Base-by-base conservation (phyloP, 2,888 invertebrate species). In the Mesoligia furuncula region DNA sequence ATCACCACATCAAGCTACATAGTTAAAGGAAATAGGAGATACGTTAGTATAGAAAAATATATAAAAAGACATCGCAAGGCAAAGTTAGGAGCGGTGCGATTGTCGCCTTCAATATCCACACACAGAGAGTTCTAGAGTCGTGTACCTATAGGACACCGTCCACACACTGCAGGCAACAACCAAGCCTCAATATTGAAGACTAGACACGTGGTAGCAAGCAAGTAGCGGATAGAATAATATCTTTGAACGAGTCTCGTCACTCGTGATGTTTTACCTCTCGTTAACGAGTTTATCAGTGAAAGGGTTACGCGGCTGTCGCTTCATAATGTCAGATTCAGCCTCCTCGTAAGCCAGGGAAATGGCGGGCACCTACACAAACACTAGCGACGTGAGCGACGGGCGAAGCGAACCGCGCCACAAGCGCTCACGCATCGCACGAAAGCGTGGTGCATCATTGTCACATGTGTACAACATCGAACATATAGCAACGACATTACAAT, bases 261-360 rank as follows among this genome's bases (percentile, higher is more conserved):
- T 94, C 96, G 94, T 91, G 92, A 89, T 94, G 93, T 93, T 94
- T 98, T 98, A 99, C 99, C 99, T 99, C 98, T 98, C 99, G 97
- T 99, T 99, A 97, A 99, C 99, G 97, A 99, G 98, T 98, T 99
- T 99, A 98, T 99, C 99, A 97, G 98, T 98, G 98, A 98, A 98
- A 97, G 99, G 99, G 97, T 99, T 98, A 98, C 99, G 98, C 97
- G 99, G 99, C 97, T 98, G 98, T 97, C 99, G 98, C 98, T 99
- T 99, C 99, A 99, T 99, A 97, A 99, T 99, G 98, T 99, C 99
- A 97, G 98, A 99, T 98, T 99, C 99, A 97, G 99, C 99, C 97
- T 98, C 98, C 98, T 99, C 99, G 98, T 99, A 99, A 97, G 99
- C 99, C 98, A 99, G 98, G 97, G 99, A 99, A 97, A 99, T 99